These are phyloP conservation scores for Motacilla alba DNA, from an alignment of 2,113 vertebrate species.

Conservation along the genomic window DNA sequence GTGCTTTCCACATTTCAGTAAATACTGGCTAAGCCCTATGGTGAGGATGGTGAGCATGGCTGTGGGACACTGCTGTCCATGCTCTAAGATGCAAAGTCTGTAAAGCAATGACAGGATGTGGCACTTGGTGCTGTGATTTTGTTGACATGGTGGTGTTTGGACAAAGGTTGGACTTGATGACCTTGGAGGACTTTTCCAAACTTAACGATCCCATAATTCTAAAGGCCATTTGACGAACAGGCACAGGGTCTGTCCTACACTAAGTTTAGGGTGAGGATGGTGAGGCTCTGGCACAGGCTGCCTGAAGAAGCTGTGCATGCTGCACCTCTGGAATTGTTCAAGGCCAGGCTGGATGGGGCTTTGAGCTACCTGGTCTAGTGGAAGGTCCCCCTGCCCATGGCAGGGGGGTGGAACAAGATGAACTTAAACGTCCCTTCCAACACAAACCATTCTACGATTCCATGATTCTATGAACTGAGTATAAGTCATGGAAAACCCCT, in stretches of 20 bases:
- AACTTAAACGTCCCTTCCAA: not conserved
- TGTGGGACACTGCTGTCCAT: rapidly evolving
- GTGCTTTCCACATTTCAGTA: not conserved
- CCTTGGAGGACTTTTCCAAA: not conserved
- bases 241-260: not conserved
- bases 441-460: not conserved
- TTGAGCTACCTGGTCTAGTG: not conserved
- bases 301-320: rapidly evolving
- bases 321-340: not conserved
- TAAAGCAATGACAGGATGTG: not conserved
- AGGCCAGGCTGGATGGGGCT: not conserved
- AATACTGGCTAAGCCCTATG: not conserved
- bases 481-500: not conserved
- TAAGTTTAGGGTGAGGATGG: not conserved
- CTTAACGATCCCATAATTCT: not conserved
- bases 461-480: not conserved
- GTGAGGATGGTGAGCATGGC: not conserved
- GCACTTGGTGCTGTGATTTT: not conserved
- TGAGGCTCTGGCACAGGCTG: not conserved
- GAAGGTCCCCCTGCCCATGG: no score
- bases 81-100: not conserved
- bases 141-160: rapidly evolving
- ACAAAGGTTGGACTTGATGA: not conserved
- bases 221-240: not conserved
- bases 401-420: rapidly evolving